Evolutionary conservation across 2,113 vertebrate genomes (phyloP).

Genomic region (Pachyramphus minor): DNA sequence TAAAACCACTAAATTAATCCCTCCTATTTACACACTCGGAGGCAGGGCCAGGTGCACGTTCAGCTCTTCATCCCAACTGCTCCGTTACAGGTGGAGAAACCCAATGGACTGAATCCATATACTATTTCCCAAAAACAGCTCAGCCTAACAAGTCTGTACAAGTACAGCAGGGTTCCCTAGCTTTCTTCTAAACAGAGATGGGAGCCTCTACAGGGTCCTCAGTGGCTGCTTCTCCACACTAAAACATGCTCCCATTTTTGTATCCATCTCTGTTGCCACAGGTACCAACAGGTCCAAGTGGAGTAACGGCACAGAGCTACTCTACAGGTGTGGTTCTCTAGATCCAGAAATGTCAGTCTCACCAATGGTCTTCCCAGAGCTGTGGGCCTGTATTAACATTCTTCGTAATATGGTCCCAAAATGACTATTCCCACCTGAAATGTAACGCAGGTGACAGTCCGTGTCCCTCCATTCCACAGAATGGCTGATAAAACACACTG

Average conservation of each 20-base stretch:
- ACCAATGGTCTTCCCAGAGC: neutral
- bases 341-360: neutral
- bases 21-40: neutral
- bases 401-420: neutral
- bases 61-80: neutral
- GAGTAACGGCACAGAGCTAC: neutral
- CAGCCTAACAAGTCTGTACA: neutral
- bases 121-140: neutral
- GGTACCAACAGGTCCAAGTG: no score
- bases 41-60: accelerated
- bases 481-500: neutral
- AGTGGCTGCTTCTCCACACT: neutral
- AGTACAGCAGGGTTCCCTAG: neutral
- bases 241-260: neutral
- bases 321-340: neutral
- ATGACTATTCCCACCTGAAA: neutral
- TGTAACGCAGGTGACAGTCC: neutral
- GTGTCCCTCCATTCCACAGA: neutral
- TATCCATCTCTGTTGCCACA: neutral
- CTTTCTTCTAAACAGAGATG: neutral
- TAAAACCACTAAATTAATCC: neutral
- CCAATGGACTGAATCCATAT: neutral
- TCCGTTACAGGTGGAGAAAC: neutral
- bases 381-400: neutral
- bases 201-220: neutral